Evolutionary conservation across 2,888 invertebrate species (phyloP).

Genomic region (Lepidonotus clava): DNA sequence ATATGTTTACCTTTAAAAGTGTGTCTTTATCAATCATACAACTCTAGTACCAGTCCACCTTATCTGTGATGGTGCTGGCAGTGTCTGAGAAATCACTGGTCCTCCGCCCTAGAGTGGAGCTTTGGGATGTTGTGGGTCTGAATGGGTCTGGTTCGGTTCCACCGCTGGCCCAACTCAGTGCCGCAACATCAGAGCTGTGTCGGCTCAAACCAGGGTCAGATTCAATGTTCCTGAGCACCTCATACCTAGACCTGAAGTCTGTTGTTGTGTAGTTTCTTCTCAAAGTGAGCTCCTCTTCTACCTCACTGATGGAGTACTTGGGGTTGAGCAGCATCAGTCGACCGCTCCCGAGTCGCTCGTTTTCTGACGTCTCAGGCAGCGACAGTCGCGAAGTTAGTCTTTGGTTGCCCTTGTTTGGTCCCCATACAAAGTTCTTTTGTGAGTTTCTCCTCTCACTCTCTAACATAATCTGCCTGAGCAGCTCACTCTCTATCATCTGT

Average conservation of each 20-base stretch:
- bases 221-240: conserved; percentile 10
- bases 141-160: not conserved
- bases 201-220: conserved; percentile 7
- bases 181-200: not conserved
- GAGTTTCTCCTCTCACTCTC: not conserved
- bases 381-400: not conserved
- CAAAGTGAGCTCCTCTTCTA: not conserved
- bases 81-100: conserved; percentile 23
- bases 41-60: not conserved
- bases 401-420: not conserved
- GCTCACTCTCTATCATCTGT: conserved; percentile 16
- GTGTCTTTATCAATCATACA: no score
- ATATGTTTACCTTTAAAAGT: no score
- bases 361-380: not conserved
- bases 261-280: not conserved
- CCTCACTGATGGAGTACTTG: conserved; percentile 40
- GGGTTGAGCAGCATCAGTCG: not conserved
- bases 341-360: conserved; percentile 8
- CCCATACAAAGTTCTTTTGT: conserved; percentile 22
- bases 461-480: conserved; percentile 27
- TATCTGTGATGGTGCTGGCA: not conserved
- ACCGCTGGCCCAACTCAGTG: not conserved
- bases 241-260: not conserved
- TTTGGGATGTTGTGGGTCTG: not conserved
- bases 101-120: not conserved